Conservation (phyloP, 2,113 vertebrate species). For the Pelecanus crispus region DNA sequence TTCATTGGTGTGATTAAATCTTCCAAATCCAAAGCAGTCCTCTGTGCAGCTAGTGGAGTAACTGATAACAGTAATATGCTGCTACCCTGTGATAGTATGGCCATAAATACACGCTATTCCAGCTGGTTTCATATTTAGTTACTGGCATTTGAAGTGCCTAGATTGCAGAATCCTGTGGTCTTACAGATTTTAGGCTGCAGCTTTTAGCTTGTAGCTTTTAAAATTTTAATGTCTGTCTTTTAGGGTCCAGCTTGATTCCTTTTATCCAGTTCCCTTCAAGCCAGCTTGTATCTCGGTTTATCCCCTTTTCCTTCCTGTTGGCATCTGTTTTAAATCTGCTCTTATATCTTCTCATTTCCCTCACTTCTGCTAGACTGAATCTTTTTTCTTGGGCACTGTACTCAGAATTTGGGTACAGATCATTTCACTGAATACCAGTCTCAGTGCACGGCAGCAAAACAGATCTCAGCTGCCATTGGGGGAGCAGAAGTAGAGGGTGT, state of each 20-base stretch:
- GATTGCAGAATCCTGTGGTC: not conserved
- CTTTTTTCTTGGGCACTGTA: not conserved
- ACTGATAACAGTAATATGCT: not conserved
- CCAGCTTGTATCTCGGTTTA: not conserved
- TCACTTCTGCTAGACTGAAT: not conserved
- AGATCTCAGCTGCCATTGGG: not conserved
- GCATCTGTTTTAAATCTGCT: not conserved
- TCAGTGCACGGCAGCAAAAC: not conserved
- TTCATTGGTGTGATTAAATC: not conserved
- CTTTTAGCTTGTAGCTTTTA: not conserved
- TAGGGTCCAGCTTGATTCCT: not conserved
- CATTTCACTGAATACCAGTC: not conserved
- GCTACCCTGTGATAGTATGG: not conserved
- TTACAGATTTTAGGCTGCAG: not conserved
- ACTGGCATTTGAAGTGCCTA: not conserved
- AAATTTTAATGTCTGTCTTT: not conserved
- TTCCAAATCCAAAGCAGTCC: not conserved
- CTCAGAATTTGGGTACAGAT: not conserved
- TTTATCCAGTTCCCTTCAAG: not conserved
- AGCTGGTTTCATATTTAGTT: not conserved
- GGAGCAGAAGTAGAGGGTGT: not conserved
- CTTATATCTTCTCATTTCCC: not conserved
- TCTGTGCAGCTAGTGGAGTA: not conserved
- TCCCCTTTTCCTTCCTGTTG: not conserved
- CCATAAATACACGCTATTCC: not conserved